phyloP scores from a whole-genome alignment of 2,113 vertebrate genomes.

The Lepus timidus region DNA sequence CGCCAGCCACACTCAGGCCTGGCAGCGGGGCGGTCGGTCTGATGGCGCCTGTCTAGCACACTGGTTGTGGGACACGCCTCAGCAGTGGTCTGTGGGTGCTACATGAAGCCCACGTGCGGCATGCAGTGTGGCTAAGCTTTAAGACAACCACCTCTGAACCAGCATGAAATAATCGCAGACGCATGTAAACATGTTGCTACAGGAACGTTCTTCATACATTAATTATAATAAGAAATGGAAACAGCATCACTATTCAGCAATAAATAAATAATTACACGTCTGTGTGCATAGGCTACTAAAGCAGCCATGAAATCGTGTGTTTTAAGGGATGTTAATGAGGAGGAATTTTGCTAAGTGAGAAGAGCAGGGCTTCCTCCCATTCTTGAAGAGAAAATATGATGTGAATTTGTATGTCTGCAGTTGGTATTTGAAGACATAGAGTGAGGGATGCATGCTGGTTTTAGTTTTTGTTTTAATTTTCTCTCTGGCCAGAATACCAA shows the following conservation, averaged over 20 bases:
- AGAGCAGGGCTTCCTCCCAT: background rate
- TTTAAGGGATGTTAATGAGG: background rate
- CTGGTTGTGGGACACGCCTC: background rate
- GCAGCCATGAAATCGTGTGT: background rate
- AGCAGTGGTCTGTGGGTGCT: background rate
- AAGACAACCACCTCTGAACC: background rate
- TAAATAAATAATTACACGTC: background rate
- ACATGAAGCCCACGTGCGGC: background rate
- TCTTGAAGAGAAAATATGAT: background rate
- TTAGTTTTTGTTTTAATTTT: background rate
- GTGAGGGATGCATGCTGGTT: background rate
- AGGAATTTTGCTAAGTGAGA: background rate
- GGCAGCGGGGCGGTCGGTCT: accelerated
- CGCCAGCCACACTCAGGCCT: background rate
- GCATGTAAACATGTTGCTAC: background rate
- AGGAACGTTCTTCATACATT: conserved; percentile 33
- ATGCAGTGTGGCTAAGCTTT: background rate
- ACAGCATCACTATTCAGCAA: background rate
- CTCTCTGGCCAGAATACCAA: background rate
- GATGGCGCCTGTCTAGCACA: background rate
- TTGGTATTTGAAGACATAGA: background rate
- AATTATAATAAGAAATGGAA: background rate
- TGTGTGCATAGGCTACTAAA: background rate
- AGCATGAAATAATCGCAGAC: background rate
- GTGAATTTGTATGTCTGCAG: background rate